Evolutionary conservation across 2,113 vertebrate genomes (phyloP).

Genomic region (Pygoscelis antarcticus): DNA sequence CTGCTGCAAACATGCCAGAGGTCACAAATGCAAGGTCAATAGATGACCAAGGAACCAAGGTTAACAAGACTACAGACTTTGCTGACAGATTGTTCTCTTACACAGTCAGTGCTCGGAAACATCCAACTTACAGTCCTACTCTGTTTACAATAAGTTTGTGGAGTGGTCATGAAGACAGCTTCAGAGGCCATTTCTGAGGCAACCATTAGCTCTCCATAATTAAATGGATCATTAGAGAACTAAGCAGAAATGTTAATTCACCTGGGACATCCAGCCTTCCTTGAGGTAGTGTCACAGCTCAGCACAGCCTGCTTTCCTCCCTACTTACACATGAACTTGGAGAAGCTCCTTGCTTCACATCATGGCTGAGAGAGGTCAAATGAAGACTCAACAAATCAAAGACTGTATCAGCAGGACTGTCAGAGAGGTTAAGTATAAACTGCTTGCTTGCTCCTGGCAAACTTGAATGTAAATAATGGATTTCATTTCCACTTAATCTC

Average conservation of each 20-base stretch:
- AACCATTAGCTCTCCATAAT: not conserved
- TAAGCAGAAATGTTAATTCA: not conserved
- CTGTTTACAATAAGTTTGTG: not conserved
- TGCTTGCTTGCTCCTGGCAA: not conserved
- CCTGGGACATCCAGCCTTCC: not conserved
- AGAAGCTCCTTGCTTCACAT: not conserved
- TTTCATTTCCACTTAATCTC: not conserved
- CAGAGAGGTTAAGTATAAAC: not conserved
- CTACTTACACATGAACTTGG: not conserved
- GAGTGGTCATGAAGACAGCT: not conserved
- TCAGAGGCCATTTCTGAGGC: not conserved
- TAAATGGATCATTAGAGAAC: not conserved
- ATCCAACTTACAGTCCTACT: not conserved
- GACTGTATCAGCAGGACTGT: not conserved
- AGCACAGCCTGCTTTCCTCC: not conserved
- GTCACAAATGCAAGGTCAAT: not conserved
- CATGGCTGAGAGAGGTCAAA: not conserved
- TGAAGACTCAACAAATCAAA: constrained; percentile 10
- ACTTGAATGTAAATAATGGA: not conserved
- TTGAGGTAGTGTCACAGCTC: not conserved
- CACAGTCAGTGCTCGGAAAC: not conserved
- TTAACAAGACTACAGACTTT: not conserved
- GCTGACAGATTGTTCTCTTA: not conserved
- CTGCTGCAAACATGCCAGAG: not conserved
- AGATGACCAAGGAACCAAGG: not conserved